A percentile compares a stretch with the other conserved stretches of the same genome.
Conservation (phyloP, 2,888 invertebrate genomes). For the Sycophila texana region DNA sequence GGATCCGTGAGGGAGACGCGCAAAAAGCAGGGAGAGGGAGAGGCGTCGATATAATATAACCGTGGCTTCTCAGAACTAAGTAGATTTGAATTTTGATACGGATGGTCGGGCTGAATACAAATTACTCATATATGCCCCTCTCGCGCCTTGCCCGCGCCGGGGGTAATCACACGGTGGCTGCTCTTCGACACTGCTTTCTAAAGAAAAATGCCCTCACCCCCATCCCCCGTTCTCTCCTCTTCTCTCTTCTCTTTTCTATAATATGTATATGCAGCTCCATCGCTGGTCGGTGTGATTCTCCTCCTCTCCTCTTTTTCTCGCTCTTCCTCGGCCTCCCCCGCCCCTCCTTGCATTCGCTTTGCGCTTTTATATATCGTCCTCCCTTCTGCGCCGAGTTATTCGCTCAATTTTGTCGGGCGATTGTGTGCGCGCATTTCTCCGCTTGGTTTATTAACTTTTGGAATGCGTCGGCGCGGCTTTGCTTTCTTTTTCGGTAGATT, state of each 20-base stretch:
- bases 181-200: slow-evolving; percentile 63
- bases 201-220: slow-evolving; percentile 68
- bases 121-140: slow-evolving; percentile 75
- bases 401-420: slow-evolving; percentile 52
- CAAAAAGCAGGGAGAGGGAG: slow-evolving; percentile 34
- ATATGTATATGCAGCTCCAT: slow-evolving; percentile 49
- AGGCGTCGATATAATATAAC: slow-evolving; percentile 59
- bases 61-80: slow-evolving; percentile 75
- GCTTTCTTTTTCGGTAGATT: slow-evolving; percentile 51
- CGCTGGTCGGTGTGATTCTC: slow-evolving; percentile 41
- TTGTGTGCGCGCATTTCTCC: slow-evolving; percentile 47
- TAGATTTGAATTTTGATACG: slow-evolving; percentile 76
- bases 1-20: slow-evolving; percentile 28
- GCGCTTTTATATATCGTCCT: slow-evolving; percentile 32
- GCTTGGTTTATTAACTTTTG: slow-evolving; percentile 55
- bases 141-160: slow-evolving; percentile 55
- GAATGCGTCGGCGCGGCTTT: slow-evolving; percentile 44
- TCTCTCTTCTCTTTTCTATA: slow-evolving; percentile 55
- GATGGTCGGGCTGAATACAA: slow-evolving; percentile 76
- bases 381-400: slow-evolving; percentile 41
- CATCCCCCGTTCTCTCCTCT: slow-evolving; percentile 52
- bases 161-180: slow-evolving; percentile 75
- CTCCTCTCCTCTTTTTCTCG: slow-evolving; percentile 20
- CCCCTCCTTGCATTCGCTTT: slow-evolving; percentile 27
- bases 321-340: slow-evolving; percentile 3